These are phyloP conservation scores for Zapornia atra DNA, from an alignment of 2,113 vertebrate species.

Conservation along the genomic window DNA sequence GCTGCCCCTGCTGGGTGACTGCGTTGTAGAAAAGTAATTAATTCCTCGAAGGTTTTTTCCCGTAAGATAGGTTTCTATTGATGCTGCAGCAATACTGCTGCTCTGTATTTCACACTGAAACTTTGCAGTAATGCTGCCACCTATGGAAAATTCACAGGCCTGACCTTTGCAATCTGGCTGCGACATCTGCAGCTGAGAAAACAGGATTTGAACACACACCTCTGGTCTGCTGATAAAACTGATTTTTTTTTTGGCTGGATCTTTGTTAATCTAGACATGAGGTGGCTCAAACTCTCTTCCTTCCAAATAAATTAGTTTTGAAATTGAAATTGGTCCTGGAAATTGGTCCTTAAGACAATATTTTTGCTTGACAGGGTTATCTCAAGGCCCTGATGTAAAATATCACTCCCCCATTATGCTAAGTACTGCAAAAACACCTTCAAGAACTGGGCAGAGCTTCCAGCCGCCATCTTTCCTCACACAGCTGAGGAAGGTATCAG, in stretches of 20 bases:
- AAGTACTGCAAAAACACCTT: not conserved
- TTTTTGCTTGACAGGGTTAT: not conserved
- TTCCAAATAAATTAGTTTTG: slow-evolving; percentile 21
- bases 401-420: not conserved
- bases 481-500: not conserved
- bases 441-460: not conserved
- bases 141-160: slow-evolving; percentile 10
- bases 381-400: not conserved
- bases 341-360: slow-evolving; percentile 10
- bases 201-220: not conserved
- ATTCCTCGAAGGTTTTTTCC: not conserved
- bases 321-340: slow-evolving; percentile 37
- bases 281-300: slow-evolving; percentile 14
- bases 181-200: not conserved
- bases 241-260: not conserved
- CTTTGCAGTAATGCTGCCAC: slow-evolving; percentile 60
- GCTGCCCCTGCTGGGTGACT: not conserved
- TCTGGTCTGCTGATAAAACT: not conserved
- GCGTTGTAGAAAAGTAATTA: not conserved
- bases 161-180: not conserved
- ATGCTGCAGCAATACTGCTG: not conserved
- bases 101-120: not conserved
- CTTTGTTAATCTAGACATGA: not conserved
- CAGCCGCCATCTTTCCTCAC: not conserved
- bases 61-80: fast-evolving